phyloP scores from a whole-genome alignment of 2,113 vertebrate species.

The Cavia porcellus region DNA sequence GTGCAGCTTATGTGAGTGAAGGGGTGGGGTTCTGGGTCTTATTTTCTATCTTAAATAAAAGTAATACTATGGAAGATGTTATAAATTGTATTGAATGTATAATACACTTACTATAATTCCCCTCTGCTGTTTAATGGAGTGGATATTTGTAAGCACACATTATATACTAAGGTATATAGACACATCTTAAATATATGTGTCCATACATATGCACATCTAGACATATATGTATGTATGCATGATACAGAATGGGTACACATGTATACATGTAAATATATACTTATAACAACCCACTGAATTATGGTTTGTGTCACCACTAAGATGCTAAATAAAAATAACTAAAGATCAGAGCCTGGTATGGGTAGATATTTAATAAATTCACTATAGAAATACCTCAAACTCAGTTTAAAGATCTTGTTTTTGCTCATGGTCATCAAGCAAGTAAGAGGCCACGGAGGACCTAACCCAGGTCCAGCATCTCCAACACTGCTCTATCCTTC shows the following conservation, averaged over 20 bases:
- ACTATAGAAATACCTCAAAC: slow-evolving; percentile 3
- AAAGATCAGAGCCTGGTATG: background rate
- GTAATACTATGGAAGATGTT: background rate
- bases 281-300: background rate
- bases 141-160: background rate
- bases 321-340: background rate
- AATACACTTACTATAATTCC: background rate
- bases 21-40: background rate
- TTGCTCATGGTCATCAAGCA: slow-evolving; percentile 13
- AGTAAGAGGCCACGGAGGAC: background rate
- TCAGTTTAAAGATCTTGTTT: background rate
- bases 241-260: background rate
- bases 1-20: background rate
- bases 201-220: background rate
- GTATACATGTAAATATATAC: background rate
- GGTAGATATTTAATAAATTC: slow-evolving; percentile 35
- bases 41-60: slow-evolving; percentile 43
- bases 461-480: background rate
- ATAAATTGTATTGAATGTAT: background rate
- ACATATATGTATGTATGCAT: background rate
- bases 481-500: background rate
- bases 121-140: background rate
- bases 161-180: background rate
- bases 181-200: background rate
- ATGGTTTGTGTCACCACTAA: background rate